A percentile compares a stretch with the other conserved stretches of the same genome.
Conservation (phyloP, 2,797 vertebrate genomes). For the Hippopotamyrus pictus region DNA sequence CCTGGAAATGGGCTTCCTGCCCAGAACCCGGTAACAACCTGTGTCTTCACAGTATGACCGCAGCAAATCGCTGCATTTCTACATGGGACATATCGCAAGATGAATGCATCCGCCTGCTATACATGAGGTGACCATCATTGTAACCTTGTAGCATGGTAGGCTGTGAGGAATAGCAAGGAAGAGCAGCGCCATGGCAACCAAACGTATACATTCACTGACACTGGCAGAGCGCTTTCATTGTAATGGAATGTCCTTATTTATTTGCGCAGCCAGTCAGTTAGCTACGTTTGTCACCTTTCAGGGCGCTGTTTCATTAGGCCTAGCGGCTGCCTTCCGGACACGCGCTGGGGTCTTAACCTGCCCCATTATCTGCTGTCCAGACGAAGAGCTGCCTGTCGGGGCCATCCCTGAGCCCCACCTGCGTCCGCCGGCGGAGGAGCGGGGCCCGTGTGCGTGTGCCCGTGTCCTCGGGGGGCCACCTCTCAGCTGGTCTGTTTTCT, state of each 20-base stretch:
- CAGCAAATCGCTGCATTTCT: neutral
- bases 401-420: neutral
- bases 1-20: neutral
- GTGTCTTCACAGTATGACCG: neutral
- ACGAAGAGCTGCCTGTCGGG: neutral
- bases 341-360: no score
- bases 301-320: neutral
- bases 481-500: neutral
- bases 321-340: no score
- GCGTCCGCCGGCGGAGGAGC: neutral
- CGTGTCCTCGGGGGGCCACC: neutral
- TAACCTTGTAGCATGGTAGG: neutral
- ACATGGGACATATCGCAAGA: neutral
- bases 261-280: neutral
- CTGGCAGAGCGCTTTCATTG: neutral
- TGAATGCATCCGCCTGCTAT: neutral
- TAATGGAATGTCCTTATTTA: neutral
- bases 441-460: neutral
- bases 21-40: neutral
- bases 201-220: neutral
- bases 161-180: constrained; percentile 11
- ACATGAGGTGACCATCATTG: neutral
- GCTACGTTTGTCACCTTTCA: neutral
- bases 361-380: neutral
- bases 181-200: neutral